A percentile compares a stretch with the other conserved stretches of the same genome.
phyloP scores from a whole-genome alignment of 2,797 vertebrate species.

The Esox masquinongy region DNA sequence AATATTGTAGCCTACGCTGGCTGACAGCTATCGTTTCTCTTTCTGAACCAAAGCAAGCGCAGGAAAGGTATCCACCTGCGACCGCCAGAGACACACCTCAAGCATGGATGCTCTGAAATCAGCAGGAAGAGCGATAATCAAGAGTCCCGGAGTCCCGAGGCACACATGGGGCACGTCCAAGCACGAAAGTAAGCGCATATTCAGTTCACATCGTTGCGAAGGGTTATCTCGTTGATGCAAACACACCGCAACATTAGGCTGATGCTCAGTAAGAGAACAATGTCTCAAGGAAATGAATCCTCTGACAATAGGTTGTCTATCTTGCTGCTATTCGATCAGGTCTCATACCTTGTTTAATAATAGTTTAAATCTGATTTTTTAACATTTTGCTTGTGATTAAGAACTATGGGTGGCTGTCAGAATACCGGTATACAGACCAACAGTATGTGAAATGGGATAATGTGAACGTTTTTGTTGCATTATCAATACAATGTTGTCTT shows the following conservation, averaged over 20 bases:
- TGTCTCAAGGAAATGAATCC: neutral
- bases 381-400: neutral
- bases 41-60: neutral
- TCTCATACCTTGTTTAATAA: too few relatives aligned
- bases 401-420: neutral
- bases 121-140: conserved; percentile 86
- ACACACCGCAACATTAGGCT: neutral
- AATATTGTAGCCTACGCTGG: neutral
- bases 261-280: neutral
- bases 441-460: neutral
- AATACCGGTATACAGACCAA: neutral
- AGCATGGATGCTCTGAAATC: conserved; percentile 88
- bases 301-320: neutral
- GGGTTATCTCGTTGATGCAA: neutral
- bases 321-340: neutral
- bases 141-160: conserved; percentile 85
- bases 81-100: conserved; percentile 49
- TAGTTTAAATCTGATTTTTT: neutral
- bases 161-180: conserved; percentile 86
- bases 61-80: conserved; percentile 54
- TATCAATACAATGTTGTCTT: conserved; percentile 4
- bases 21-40: conserved; percentile 2
- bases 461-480: neutral
- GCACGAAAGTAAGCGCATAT: conserved; percentile 81
- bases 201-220: neutral